Conservation (phyloP, 2,113 vertebrate genomes). For the Rhinichthys klamathensis region DNA sequence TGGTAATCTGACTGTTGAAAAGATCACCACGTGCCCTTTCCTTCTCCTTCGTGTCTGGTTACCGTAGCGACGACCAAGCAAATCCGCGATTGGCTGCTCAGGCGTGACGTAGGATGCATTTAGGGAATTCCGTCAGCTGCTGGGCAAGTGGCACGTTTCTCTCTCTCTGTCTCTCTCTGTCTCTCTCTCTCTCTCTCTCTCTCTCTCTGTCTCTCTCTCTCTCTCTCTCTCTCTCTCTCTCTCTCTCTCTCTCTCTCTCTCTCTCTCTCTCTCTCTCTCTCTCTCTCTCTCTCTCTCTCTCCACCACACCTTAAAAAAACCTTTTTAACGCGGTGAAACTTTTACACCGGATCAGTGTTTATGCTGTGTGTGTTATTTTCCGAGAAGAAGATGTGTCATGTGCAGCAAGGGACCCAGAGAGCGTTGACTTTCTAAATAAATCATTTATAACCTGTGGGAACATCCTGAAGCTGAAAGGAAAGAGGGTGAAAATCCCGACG, state of each 20-base stretch:
- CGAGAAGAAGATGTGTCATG: not conserved
- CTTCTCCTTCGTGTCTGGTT: conserved; percentile 53
- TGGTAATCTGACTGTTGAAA: conserved; percentile 20
- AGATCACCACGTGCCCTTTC: conserved; percentile 46
- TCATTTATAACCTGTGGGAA: not conserved
- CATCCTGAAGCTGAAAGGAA: conserved; percentile 23
- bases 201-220: no score
- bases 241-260: no score
- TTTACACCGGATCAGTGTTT: not conserved
- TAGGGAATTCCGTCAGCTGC: conserved; percentile 69
- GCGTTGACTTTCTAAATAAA: not conserved
- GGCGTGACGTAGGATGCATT: conserved; percentile 59
- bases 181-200: not conserved
- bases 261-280: no score
- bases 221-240: not conserved
- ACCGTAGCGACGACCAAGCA: conserved; percentile 59
- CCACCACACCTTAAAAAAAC: not conserved
- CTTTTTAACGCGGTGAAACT: not conserved
- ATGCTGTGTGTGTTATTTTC: not conserved
- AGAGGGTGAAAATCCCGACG: conserved; percentile 34
- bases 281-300: not conserved
- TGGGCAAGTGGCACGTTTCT: conserved; percentile 13
- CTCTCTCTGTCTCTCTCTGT: no score
- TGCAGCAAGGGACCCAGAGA: conserved; percentile 7
- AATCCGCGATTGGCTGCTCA: conserved; percentile 45